Conservation (phyloP, 2,113 vertebrate genomes). For the Macrotis lagotis region DNA sequence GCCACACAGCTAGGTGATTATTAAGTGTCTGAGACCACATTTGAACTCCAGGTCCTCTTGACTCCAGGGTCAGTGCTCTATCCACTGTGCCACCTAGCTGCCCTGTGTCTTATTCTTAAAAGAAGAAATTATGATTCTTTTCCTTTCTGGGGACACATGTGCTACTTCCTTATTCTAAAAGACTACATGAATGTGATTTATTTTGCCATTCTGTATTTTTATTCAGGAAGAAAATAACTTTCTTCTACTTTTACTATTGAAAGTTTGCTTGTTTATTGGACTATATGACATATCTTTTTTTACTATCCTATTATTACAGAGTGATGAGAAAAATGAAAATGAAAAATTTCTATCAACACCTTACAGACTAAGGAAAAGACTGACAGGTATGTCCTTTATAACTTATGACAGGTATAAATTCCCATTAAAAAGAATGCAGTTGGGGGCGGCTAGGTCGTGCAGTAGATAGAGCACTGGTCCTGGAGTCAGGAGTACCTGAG, state of each 20-base stretch:
- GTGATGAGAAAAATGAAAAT: conserved; percentile 85
- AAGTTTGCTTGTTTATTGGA: conserved; percentile 6
- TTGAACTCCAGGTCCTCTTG: too few relatives aligned
- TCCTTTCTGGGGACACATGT: neutral
- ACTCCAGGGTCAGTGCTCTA: too few relatives aligned
- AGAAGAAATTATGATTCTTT: neutral
- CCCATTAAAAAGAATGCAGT: neutral
- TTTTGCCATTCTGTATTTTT: conserved; percentile 44
- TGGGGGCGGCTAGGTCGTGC: too few relatives aligned
- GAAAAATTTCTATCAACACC: conserved; percentile 90
- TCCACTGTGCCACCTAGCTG: too few relatives aligned
- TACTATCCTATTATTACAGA: conserved; percentile 81
- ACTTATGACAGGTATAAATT: too few relatives aligned
- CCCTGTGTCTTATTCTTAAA: neutral
- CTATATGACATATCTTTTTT: conserved; percentile 36
- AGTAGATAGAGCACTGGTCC: too few relatives aligned
- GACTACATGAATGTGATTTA: conserved; percentile 22
- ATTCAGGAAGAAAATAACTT: conserved; percentile 38
- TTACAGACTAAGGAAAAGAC: conserved; percentile 90
- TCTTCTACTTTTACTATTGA: conserved; percentile 10
- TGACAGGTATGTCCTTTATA: conserved; percentile 87
- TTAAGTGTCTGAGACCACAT: too few relatives aligned
- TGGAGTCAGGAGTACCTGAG: too few relatives aligned
- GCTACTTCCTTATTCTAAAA: neutral
- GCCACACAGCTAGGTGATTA: too few relatives aligned